Evolutionary conservation across 2,888 invertebrate genomes (phyloP), one percentile per base, ranked within the genome.

Genomic region (Lamproptera curius): DNA sequence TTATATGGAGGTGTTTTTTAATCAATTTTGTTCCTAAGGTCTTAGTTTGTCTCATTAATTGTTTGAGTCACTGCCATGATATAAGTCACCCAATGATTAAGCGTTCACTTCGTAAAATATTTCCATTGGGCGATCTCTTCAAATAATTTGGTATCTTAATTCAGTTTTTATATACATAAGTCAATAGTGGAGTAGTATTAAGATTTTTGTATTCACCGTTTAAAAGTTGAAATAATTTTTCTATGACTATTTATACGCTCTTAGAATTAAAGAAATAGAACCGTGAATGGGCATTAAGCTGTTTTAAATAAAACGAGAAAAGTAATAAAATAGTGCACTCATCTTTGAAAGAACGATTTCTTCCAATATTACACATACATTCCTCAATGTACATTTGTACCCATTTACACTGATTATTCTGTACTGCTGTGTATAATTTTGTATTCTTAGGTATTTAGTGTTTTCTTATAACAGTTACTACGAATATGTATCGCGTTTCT

Each of bases 111-210:
- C 31, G 13, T 31, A 11, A 31, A 11, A 20, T 20, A 20, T 20
- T 20, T 20, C 20, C 20, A 20, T 33, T n/a, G 16, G 16, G 36
- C n/a, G 16, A 31, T 10, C 16, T 20, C 16, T 35, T 42, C 17
- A 10, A 20, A 20, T 20, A 20, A 5, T 20, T n/a, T n/a, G n/a
- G n/a, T 20, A 20, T 20, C 20, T 20, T 6, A 20, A 3, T 5
- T 3, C 6, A 5, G 13, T 39, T 40, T 47, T 36, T 10, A 10
- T 46, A 26, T 23, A 11, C 35, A 16, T 42, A 47, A 43, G 17
- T 6, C 15, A 40, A 49, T 43, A 48, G 35, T 37, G 42, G 28
- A 37, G 28, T 40, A 49, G 26, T 10, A 14, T 42, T 43, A 48
- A 34, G 43, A 20, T 0, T 43, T 49, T 49, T 40, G 17, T 43